phyloP scores from a whole-genome alignment of 2,797 vertebrate species.

The Todus mexicanus region DNA sequence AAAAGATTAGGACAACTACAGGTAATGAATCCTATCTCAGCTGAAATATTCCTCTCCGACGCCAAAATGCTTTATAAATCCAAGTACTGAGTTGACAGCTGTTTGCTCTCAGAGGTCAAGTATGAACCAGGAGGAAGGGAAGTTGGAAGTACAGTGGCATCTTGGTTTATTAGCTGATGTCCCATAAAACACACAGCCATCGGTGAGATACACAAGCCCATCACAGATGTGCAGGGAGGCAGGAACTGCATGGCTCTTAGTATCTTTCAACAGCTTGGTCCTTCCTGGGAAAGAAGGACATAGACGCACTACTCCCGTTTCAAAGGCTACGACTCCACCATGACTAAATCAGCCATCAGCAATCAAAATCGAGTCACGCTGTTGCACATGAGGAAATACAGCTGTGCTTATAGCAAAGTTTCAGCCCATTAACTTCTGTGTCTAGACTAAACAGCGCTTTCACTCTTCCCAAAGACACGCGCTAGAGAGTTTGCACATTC shows the following conservation, averaged over 20 bases:
- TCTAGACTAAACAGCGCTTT: constrained; percentile 56
- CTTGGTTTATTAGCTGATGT: neutral
- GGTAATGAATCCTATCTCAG: neutral
- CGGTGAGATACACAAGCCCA: neutral
- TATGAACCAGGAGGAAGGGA: neutral
- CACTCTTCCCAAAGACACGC: neutral
- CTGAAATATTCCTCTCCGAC: neutral
- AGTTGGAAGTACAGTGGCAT: neutral
- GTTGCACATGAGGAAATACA: constrained; percentile 35
- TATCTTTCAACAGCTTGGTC: neutral
- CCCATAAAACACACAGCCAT: neutral
- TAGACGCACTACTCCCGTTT: neutral
- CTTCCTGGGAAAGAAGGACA: neutral
- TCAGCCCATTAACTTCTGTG: constrained; percentile 53
- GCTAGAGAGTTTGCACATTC: neutral
- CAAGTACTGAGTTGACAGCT: neutral
- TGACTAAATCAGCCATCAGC: neutral
- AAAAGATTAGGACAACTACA: neutral
- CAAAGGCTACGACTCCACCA: neutral
- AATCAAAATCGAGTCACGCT: constrained; percentile 14
- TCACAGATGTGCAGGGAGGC: neutral
- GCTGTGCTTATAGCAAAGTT: constrained; percentile 47
- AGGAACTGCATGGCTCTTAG: neutral
- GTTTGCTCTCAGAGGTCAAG: neutral
- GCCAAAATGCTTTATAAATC: neutral